These are phyloP conservation scores for Neoascia interrupta DNA, from an alignment of 2,888 invertebrate species.

Conservation along the genomic window DNA sequence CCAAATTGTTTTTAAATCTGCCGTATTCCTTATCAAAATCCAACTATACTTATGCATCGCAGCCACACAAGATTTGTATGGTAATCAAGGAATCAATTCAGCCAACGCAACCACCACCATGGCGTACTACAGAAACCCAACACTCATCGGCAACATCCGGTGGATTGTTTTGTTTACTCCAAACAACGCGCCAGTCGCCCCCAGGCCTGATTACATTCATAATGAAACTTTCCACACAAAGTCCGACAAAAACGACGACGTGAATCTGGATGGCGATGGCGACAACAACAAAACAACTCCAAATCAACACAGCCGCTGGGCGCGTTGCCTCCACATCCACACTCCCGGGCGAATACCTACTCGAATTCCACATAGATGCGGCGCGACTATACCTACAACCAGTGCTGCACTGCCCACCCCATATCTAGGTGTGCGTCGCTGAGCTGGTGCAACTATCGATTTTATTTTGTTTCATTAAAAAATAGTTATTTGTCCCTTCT, in stretches of 20 bases:
- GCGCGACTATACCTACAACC: slow-evolving; percentile 29
- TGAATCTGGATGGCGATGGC: slow-evolving; percentile 27
- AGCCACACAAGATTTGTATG: too few relatives aligned
- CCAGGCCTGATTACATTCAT: slow-evolving; percentile 67
- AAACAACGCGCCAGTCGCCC: slow-evolving; percentile 58
- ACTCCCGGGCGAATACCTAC: slow-evolving; percentile 29
- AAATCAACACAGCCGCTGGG: slow-evolving; percentile 44
- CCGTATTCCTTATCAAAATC: too few relatives aligned
- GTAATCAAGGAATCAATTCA: slow-evolving; percentile 39
- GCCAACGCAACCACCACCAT: neutral
- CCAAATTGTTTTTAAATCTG: too few relatives aligned
- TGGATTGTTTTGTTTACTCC: slow-evolving; percentile 66
- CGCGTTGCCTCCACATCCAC: slow-evolving; percentile 28
- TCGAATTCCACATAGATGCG: slow-evolving; percentile 61
- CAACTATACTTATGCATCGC: too few relatives aligned
- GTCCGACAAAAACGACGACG: slow-evolving; percentile 45
- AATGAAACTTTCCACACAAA: slow-evolving; percentile 68
- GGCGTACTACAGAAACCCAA: slow-evolving; percentile 52
- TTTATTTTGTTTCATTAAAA: slow-evolving; percentile 49
- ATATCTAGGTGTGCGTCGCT: slow-evolving; percentile 19
- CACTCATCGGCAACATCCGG: slow-evolving; percentile 66
- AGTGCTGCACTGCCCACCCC: slow-evolving; percentile 29
- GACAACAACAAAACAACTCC: slow-evolving; percentile 3
- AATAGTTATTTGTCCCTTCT: slow-evolving; percentile 31
- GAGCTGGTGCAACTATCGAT: slow-evolving; percentile 41